Percentiles rank a stretch among this genome's conserved stretches.
Evolutionary conservation across 2,113 vertebrate species (phyloP).

Genomic region (Hippoglossus stenolepis): DNA sequence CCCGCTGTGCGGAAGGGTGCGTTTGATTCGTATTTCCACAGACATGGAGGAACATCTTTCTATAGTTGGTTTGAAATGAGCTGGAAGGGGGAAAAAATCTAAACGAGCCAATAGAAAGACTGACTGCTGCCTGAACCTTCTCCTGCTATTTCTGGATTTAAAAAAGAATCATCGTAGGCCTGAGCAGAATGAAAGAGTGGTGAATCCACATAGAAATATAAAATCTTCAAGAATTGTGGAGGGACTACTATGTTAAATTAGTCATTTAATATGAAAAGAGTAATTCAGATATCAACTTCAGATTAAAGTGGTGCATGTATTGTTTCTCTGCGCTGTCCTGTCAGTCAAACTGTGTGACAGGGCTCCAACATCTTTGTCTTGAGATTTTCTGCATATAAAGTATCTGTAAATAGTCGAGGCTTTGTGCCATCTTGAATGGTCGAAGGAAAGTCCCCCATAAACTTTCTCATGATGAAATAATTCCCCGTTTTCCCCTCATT

Average conservation of each 20-base stretch:
- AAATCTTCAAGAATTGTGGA: not conserved
- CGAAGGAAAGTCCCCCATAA: constrained; percentile 56
- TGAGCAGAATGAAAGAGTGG: too few species aligned
- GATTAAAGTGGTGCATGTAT: not conserved
- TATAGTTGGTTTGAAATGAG: constrained; percentile 13
- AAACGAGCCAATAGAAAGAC: constrained; percentile 6
- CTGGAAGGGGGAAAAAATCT: not conserved
- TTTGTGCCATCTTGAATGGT: constrained; percentile 12
- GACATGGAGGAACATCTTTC: constrained; percentile 37
- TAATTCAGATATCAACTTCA: not conserved
- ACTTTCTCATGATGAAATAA: constrained; percentile 57
- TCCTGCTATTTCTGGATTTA: not conserved
- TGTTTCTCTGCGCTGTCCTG: not conserved
- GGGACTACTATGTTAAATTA: not conserved
- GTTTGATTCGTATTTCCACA: constrained; percentile 17
- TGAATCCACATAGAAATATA: too few species aligned
- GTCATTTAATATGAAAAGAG: not conserved
- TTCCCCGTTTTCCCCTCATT: constrained; percentile 41
- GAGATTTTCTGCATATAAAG: not conserved
- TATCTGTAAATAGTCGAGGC: constrained; percentile 1
- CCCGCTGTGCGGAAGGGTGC: not conserved
- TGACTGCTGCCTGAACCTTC: not conserved
- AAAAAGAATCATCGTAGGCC: too few species aligned
- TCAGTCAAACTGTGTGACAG: not conserved
- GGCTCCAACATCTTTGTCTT: not conserved